Conservation (phyloP, 2,888 invertebrate species). For the Nephrocerus scutellatus region DNA sequence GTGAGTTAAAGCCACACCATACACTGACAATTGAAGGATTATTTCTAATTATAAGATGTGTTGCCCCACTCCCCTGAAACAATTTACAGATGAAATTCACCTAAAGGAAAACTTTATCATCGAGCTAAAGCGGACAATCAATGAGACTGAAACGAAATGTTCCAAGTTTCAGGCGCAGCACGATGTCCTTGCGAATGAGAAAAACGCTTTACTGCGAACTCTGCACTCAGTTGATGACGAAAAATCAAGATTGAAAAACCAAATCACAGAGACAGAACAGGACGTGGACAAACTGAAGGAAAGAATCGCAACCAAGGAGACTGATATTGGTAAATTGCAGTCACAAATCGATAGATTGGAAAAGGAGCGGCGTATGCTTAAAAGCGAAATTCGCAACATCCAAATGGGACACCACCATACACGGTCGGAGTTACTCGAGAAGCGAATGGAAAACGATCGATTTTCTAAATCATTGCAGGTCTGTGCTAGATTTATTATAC, state of each 20-base stretch:
- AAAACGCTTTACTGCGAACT: constrained; percentile 69
- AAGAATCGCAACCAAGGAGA: constrained; percentile 69
- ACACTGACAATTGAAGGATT: not conserved
- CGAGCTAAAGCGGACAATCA: constrained; percentile 41
- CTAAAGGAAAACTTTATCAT: constrained; percentile 42
- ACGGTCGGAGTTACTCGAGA: constrained; percentile 43
- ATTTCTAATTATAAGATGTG: no score
- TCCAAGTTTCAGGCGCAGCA: constrained; percentile 56
- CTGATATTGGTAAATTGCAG: constrained; percentile 64
- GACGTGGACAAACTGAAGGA: constrained; percentile 51
- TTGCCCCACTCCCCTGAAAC: no score
- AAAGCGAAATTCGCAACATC: constrained; percentile 48
- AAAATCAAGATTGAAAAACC: constrained; percentile 61
- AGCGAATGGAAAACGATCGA: constrained; percentile 45
- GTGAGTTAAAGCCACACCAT: constrained; percentile 23
- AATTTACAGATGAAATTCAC: constrained; percentile 36
- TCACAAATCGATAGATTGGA: constrained; percentile 58
- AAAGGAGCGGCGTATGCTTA: constrained; percentile 62
- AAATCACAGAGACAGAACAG: constrained; percentile 56
- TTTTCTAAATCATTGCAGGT: constrained; percentile 63
- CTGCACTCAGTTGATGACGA: constrained; percentile 62
- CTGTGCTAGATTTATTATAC: constrained; percentile 6
- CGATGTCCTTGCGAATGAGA: constrained; percentile 67
- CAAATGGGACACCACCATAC: constrained; percentile 42
- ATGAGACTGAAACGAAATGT: constrained; percentile 38